Base-by-base conservation (phyloP, 53 echinoderm and acorn worm genomes). In the Luidia sarsii region DNA sequence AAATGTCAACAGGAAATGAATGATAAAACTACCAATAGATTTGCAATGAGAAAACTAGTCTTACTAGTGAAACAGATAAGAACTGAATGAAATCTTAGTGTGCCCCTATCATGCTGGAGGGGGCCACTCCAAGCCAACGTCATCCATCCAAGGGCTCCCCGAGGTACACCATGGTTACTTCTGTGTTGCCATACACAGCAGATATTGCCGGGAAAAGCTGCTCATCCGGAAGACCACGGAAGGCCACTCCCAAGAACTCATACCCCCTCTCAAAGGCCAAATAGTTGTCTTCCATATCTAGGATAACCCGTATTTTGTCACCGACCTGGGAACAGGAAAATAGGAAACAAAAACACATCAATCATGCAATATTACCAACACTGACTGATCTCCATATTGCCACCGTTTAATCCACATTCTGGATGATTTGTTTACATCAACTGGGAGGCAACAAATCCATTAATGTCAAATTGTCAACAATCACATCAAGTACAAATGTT, bases 281-380 rank as follows among this genome's bases (percentile, higher is more conserved):
- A 64, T 97, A 97, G 84, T 97, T 97, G 87, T 97, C 99, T 62
- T 97, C 99, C 84, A 94, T 94, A 87, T 97, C 99, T 36, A 97
- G 87, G 73, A 97, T 97, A 41, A 97, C 99, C 61, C 99, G 93
- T 82, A 97, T 97, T 82, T 94, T 91, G 61, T 94, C 93, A 57
- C 99, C 93, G 39, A 94, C 93, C 94, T 94, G 93, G 21, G 50
- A 60, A 37, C 3, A 63, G 6, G 46, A 24, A 51, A 68, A 79
- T 6, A 75, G 52, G 36, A 21, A 31, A 39, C 10, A 53, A 33
- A 10, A 4, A 41, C 2, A 39, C 1, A 48, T 45, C 28, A n/a
- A n/a, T n/a, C n/a, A n/a, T n/a, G n/a, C n/a, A n/a, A n/a, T n/a
- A n/a, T n/a, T n/a, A n/a, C n/a, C n/a, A n/a, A n/a, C n/a, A n/a